Percentiles rank a stretch among this genome's conserved stretches.
Evolutionary conservation across 1,140 invertebrate genomes (phyloP).

Genomic region (Chrysomallon squamiferum): DNA sequence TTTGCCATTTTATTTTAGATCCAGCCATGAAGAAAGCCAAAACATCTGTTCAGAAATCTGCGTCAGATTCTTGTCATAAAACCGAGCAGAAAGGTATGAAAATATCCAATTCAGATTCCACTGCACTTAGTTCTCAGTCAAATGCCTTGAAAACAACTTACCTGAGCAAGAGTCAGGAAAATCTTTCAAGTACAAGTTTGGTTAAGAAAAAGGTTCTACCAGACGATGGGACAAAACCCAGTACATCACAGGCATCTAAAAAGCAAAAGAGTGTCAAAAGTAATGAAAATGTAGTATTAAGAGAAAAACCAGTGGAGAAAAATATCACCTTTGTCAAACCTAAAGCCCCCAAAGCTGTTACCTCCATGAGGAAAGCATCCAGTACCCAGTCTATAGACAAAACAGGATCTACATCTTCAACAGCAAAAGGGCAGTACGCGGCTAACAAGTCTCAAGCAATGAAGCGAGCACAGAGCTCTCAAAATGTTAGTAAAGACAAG

Average conservation of each 20-base stretch:
- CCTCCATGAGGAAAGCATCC: conserved; percentile 50
- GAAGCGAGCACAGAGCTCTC: conserved; percentile 58
- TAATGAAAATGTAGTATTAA: conserved; percentile 35
- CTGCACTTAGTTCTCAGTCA: conserved; percentile 24
- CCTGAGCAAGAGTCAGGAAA: conserved; percentile 63
- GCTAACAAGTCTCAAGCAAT: conserved; percentile 35
- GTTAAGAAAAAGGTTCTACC: conserved; percentile 25
- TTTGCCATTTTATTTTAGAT: no score
- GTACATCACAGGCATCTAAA: not conserved
- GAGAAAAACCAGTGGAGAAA: conserved; percentile 23
- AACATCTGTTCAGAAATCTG: not conserved
- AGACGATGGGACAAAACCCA: conserved; percentile 4
- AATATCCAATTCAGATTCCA: conserved; percentile 47
- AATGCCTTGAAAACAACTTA: conserved; percentile 37
- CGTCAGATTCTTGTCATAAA: not conserved
- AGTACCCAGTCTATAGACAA: conserved; percentile 57
- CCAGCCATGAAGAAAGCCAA: no score
- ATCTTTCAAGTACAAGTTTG: conserved; percentile 47
- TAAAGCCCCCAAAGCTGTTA: conserved; percentile 6
- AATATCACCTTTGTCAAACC: conserved; percentile 25
- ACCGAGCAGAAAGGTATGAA: conserved; percentile 36
- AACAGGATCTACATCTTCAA: conserved; percentile 19
- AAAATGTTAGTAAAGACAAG: conserved; percentile 59
- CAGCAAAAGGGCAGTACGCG: conserved; percentile 17
- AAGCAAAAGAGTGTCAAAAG: conserved; percentile 27